phyloP scores from a whole-genome alignment of 2,113 vertebrate species.

The Chascanopsetta lugubris region DNA sequence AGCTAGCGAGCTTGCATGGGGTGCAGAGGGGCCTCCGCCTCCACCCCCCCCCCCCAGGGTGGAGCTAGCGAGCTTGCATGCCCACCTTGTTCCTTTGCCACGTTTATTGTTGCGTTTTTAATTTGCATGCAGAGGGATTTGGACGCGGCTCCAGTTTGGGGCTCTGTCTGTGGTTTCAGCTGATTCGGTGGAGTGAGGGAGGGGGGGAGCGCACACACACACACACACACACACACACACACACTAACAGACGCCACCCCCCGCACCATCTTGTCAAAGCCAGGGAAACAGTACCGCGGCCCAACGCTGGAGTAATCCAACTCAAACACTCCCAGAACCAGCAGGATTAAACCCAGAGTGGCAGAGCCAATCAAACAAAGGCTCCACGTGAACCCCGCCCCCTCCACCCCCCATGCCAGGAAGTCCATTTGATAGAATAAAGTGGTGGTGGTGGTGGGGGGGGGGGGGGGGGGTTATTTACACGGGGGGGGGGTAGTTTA shows the following conservation, averaged over 20 bases:
- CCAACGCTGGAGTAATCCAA: conserved; percentile 78
- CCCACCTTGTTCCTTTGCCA: conserved; percentile 84
- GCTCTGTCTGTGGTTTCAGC: conserved; percentile 79
- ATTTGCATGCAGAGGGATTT: conserved; percentile 84
- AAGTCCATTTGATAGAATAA: conserved; percentile 73
- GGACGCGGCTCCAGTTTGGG: conserved; percentile 75
- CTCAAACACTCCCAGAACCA: conserved; percentile 78
- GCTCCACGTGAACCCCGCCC: conserved; percentile 65
- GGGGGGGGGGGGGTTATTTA: too few species aligned
- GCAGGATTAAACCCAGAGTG: conserved; percentile 79
- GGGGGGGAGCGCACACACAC: conserved; percentile 61
- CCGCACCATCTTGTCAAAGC: conserved; percentile 71
- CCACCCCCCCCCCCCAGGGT: too few species aligned
- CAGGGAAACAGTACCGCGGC: conserved; percentile 71
- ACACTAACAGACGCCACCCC: conserved; percentile 51
- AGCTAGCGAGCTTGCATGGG: conserved; percentile 11
- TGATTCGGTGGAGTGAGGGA: conserved; percentile 72
- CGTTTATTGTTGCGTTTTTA: conserved; percentile 81
- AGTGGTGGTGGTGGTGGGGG: too few species aligned
- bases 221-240: conserved; percentile 37
- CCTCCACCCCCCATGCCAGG: conserved; percentile 63
- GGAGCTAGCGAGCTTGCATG: conserved; percentile 74
- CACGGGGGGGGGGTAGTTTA: conserved; percentile 63
- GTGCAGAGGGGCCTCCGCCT: conserved; percentile 58
- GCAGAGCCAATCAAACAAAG: conserved; percentile 76